Percentiles rank a stretch among this genome's conserved stretches.
phyloP scores from a whole-genome alignment of 2,113 vertebrate species.

The Tinamus guttatus region DNA sequence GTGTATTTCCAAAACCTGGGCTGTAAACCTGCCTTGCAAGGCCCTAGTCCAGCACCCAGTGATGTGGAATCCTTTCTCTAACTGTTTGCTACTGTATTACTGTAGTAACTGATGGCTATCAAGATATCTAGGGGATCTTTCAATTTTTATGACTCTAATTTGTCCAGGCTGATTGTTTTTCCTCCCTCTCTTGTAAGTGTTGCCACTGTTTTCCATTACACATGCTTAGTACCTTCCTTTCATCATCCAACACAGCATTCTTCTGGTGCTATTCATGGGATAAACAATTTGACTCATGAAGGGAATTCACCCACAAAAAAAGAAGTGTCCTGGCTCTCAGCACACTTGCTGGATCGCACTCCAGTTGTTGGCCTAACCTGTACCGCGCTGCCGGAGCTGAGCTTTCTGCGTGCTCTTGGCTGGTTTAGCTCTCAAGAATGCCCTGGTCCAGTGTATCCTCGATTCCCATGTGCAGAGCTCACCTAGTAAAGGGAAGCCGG shows the following conservation, averaged over 20 bases:
- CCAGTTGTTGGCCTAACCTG: background rate
- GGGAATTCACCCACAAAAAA: conserved; percentile 28
- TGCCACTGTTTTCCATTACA: conserved; percentile 33
- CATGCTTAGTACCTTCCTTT: background rate
- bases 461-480: background rate
- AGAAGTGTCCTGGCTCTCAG: background rate
- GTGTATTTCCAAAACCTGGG: background rate
- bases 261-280: conserved; percentile 15
- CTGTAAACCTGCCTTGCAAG: background rate
- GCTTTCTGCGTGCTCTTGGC: background rate
- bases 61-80: background rate
- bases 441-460: background rate
- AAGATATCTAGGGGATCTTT: background rate
- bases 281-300: conserved; percentile 27
- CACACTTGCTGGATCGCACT: background rate
- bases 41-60: background rate
- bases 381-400: background rate
- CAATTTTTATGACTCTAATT: conserved; percentile 14
- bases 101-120: background rate
- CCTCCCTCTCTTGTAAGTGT: conserved; percentile 3
- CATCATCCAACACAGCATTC: conserved; percentile 15
- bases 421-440: background rate
- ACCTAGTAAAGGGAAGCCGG: background rate
- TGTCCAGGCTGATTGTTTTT: conserved; percentile 7
- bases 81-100: background rate